Conservation (phyloP, 1,140 invertebrate species). For the Teleopsis dalmanni region DNA sequence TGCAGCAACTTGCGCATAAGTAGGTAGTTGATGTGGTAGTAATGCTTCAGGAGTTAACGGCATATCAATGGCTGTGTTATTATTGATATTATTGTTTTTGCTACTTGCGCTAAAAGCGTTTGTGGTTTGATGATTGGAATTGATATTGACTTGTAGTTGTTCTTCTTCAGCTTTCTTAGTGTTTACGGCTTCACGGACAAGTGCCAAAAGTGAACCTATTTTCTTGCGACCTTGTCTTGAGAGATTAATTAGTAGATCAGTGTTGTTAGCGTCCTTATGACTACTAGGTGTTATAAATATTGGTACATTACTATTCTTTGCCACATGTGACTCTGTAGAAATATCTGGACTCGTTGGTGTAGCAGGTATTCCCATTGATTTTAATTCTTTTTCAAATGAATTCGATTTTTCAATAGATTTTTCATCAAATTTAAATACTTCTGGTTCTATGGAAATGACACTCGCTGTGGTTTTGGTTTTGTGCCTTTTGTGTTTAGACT, state of each 20-base stretch:
- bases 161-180: slow-evolving; percentile 28
- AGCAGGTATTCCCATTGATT: slow-evolving; percentile 6
- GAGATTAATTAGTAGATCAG: slow-evolving; percentile 25
- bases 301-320: too few species aligned
- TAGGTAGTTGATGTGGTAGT: slow-evolving; percentile 13
- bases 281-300: too few species aligned
- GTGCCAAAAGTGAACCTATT: slow-evolving; percentile 34
- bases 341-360: slow-evolving; percentile 5
- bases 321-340: background rate
- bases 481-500: slow-evolving; percentile 34
- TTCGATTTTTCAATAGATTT: slow-evolving; percentile 22
- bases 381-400: too few species aligned
- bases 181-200: slow-evolving; percentile 37
- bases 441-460: slow-evolving; percentile 12
- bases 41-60: slow-evolving; percentile 29
- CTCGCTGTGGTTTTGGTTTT: slow-evolving; percentile 19
- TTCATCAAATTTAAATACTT: slow-evolving; percentile 40
- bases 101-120: slow-evolving; percentile 26
- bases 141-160: slow-evolving; percentile 22
- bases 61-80: slow-evolving; percentile 28
- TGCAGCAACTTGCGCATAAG: slow-evolving; percentile 12
- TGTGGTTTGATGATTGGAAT: slow-evolving; percentile 12
- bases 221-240: slow-evolving; percentile 39
- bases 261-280: too few species aligned
- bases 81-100: slow-evolving; percentile 24